Evolutionary conservation across 2,113 vertebrate genomes (phyloP).

Genomic region (Platichthys flesus): DNA sequence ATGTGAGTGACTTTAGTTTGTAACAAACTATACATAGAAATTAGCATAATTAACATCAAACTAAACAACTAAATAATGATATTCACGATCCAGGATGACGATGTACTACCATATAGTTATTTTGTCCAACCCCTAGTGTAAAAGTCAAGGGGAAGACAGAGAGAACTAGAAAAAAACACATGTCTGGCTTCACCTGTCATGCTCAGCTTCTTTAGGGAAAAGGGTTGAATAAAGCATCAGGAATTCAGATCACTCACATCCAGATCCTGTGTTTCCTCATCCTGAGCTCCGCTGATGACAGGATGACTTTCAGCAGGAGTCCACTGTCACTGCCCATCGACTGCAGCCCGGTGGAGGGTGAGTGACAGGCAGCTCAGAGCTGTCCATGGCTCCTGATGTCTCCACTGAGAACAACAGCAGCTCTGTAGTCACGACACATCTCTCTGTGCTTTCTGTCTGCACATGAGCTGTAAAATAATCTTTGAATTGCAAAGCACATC

Average conservation of each 20-base stretch:
- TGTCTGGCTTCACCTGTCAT: constrained; percentile 5
- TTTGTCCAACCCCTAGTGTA: background rate
- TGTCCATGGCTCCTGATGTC: background rate
- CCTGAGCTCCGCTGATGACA: background rate
- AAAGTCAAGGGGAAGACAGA: constrained; percentile 14
- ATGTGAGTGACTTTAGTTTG: too few relatives aligned
- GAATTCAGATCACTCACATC: background rate
- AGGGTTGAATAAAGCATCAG: background rate
- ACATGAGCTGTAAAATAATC: too few relatives aligned
- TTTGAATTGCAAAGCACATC: too few relatives aligned
- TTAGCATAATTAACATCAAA: background rate
- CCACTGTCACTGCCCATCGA: background rate
- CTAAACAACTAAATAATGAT: too few relatives aligned
- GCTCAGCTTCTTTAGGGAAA: background rate
- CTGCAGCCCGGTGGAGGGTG: background rate
- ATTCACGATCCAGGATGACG: too few relatives aligned
- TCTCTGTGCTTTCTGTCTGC: too few relatives aligned
- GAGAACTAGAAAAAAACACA: background rate
- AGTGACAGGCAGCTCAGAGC: background rate
- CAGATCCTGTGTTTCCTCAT: background rate
- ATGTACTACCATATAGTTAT: too few relatives aligned
- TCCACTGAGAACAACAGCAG: too few relatives aligned
- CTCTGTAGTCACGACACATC: too few relatives aligned
- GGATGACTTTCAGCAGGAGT: background rate
- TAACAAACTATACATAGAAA: background rate